Conservation (phyloP, 2,888 invertebrate species). For the Sinodicranocentrus sp. region DNA sequence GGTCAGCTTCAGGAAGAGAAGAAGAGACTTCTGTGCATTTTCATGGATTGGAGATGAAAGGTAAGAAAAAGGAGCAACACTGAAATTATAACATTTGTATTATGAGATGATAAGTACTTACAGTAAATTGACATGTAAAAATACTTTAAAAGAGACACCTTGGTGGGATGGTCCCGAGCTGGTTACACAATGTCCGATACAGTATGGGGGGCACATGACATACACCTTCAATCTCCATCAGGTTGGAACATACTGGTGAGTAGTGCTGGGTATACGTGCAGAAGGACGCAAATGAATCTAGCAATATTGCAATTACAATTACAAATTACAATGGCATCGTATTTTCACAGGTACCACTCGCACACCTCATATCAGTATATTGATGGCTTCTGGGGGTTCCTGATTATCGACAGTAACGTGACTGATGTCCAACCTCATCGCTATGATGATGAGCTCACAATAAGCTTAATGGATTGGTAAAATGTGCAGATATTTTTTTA, state of each 20-base stretch:
- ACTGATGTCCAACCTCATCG: no score
- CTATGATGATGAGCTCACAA: not conserved
- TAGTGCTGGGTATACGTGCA: no score
- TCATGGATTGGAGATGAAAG: slow-evolving; percentile 79
- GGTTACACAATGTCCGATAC: slow-evolving; percentile 79
- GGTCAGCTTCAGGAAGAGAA: not conserved
- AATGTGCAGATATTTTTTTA: no score
- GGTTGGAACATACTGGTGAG: slow-evolving; percentile 31
- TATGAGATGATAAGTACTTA: no score
- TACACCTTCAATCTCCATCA: slow-evolving; percentile 68
- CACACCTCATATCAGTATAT: slow-evolving; percentile 31
- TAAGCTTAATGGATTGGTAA: not conserved
- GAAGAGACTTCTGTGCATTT: slow-evolving; percentile 79
- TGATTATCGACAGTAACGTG: slow-evolving; percentile 29
- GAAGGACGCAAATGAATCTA: no score
- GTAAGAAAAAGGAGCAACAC: no score
- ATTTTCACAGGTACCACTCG: slow-evolving; percentile 19
- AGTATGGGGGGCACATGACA: slow-evolving; percentile 76
- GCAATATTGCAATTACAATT: no score
- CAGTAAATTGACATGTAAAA: no score
- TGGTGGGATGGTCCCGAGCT: slow-evolving; percentile 79
- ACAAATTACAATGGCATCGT: no score
- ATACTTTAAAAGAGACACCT: slow-evolving; percentile 67
- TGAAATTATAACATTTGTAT: no score
- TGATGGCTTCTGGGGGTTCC: slow-evolving; percentile 37